A percentile compares a stretch with the other conserved stretches of the same genome.
These are phyloP conservation scores for Sceloporus tristichus DNA, from an alignment of 2,113 vertebrate genomes.

Conservation along the genomic window DNA sequence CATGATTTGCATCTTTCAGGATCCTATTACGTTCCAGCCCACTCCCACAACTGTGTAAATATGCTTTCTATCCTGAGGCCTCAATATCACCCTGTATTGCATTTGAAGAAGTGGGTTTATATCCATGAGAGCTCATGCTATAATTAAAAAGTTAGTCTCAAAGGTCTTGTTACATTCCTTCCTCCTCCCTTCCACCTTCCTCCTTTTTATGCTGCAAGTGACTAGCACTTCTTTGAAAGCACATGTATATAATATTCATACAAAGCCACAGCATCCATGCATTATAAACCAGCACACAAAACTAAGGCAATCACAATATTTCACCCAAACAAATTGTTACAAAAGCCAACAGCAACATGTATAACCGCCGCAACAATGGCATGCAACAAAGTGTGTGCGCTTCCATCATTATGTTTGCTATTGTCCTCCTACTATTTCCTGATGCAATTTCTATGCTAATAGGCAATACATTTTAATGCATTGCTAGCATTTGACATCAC, in stretches of 20 bases:
- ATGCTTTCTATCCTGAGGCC: too few relatives aligned
- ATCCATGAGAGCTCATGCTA: too few relatives aligned
- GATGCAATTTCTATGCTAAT: background rate
- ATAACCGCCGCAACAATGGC: background rate
- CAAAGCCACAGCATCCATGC: background rate
- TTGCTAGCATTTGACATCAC: background rate
- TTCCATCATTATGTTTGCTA: background rate
- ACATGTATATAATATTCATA: background rate
- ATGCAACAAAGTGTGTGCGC: background rate
- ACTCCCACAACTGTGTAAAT: too few relatives aligned
- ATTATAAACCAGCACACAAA: background rate
- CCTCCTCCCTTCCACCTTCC: too few relatives aligned
- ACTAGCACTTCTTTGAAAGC: background rate
- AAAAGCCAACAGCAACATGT: background rate
- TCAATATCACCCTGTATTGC: too few relatives aligned
- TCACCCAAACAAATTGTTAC: background rate
- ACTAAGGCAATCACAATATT: background rate
- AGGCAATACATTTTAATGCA: background rate
- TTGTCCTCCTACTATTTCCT: slow-evolving; percentile 12
- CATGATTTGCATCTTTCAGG: too few relatives aligned
- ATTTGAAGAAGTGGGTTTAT: too few relatives aligned
- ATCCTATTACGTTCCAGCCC: too few relatives aligned
- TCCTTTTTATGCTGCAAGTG: too few relatives aligned
- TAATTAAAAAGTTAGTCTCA: too few relatives aligned
- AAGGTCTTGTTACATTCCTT: too few relatives aligned